Conservation (phyloP, 1,140 invertebrate genomes). For the Drosophila miranda region DNA sequence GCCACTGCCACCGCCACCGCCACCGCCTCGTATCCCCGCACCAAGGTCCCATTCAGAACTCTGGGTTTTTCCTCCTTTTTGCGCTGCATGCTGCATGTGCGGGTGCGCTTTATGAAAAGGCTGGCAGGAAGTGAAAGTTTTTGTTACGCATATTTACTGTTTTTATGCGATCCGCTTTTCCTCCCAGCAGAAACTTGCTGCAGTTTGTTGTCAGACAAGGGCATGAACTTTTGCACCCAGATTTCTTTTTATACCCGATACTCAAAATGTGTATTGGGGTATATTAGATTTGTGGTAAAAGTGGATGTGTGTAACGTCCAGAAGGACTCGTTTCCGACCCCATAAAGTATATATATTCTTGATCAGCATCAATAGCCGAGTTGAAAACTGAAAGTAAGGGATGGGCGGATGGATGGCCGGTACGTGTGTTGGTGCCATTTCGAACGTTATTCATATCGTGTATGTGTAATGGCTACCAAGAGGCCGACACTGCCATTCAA, state of each 20-base stretch:
- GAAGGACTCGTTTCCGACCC: too few species aligned
- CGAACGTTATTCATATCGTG: constrained; percentile 44
- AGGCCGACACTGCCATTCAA: constrained; percentile 41
- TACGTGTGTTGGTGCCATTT: constrained; percentile 9
- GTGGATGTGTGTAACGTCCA: too few species aligned
- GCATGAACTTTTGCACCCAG: constrained; percentile 65
- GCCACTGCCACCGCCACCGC: background rate
- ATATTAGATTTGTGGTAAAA: too few species aligned
- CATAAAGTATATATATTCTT: too few species aligned
- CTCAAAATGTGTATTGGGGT: too few species aligned
- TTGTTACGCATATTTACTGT: constrained; percentile 79
- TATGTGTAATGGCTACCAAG: constrained; percentile 50
- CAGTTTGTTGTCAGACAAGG: constrained; percentile 63
- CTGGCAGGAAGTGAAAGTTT: constrained; percentile 73
- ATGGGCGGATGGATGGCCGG: too few species aligned
- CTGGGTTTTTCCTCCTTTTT: constrained; percentile 7
- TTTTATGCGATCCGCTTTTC: constrained; percentile 45
- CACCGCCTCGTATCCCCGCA: too few species aligned
- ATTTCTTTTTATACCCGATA: too few species aligned
- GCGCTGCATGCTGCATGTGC: constrained; percentile 7
- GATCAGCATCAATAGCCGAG: too few species aligned
- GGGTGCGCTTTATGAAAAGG: constrained; percentile 57
- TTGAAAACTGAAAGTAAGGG: background rate
- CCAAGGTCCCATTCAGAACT: background rate
- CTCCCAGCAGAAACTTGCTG: constrained; percentile 21